Conservation (phyloP, 1,140 invertebrate genomes). For the Adelges cooleyi region DNA sequence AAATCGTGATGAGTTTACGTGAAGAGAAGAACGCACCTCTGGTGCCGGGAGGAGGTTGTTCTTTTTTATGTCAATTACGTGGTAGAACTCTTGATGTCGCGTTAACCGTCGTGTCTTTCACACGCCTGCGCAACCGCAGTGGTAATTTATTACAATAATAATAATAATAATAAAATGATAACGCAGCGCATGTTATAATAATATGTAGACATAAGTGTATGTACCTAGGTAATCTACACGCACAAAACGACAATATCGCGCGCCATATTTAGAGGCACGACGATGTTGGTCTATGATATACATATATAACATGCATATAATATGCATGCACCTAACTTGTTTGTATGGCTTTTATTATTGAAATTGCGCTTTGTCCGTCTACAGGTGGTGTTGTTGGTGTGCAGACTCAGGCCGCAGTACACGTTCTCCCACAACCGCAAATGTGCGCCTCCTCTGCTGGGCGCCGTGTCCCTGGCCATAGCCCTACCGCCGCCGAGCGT, state of each 20-base stretch:
- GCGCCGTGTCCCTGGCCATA: conserved; percentile 88
- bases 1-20: conserved; percentile 20
- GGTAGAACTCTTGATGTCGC: conserved; percentile 16
- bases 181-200: too few relatives aligned
- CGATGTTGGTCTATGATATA: too few relatives aligned
- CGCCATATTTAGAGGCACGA: too few relatives aligned
- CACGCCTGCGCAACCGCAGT: neutral
- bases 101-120: conserved; percentile 20
- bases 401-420: conserved; percentile 79
- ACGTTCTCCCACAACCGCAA: conserved; percentile 80
- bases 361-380: too few relatives aligned
- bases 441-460: conserved; percentile 68
- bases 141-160: too few relatives aligned
- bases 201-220: too few relatives aligned
- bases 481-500: conserved; percentile 90
- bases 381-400: conserved; percentile 87
- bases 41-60: neutral
- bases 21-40: conserved; percentile 15
- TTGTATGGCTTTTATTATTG: too few relatives aligned
- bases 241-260: too few relatives aligned
- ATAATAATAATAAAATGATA: too few relatives aligned
- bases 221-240: too few relatives aligned
- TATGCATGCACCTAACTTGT: too few relatives aligned
- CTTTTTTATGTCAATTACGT: conserved; percentile 26
- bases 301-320: too few relatives aligned